phyloP scores from a whole-genome alignment of 2,888 invertebrate species.

The Perdita meconis region DNA sequence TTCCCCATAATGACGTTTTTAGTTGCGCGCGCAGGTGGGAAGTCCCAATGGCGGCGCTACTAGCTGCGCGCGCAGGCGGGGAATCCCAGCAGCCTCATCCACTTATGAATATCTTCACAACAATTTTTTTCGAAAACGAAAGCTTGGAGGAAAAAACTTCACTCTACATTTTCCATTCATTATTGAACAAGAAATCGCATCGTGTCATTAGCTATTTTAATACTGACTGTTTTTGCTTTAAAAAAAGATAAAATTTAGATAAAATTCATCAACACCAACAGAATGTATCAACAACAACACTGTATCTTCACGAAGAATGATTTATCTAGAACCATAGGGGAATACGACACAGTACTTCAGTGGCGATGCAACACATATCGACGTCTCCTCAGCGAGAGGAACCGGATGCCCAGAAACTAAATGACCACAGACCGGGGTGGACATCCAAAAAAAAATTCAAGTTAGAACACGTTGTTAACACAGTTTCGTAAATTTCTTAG shows the following conservation, averaged over 20 bases:
- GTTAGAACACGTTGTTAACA: conserved; percentile 62
- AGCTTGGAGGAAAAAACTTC: background rate
- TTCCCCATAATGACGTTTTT: too few relatives aligned
- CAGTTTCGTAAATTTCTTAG: conserved; percentile 27
- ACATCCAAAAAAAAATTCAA: conserved; percentile 54
- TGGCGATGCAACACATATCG: conserved; percentile 78
- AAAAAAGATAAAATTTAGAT: too few relatives aligned
- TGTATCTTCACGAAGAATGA: conserved; percentile 33
- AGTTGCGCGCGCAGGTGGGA: too few relatives aligned
- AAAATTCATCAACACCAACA: too few relatives aligned
- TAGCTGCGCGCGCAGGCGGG: conserved; percentile 1
- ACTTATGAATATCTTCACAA: background rate
- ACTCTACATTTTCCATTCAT: background rate
- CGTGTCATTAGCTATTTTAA: background rate
- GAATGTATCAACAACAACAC: conserved; percentile 7
- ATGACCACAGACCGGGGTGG: conserved; percentile 65
- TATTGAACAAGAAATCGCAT: background rate
- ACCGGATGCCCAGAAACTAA: conserved; percentile 41
- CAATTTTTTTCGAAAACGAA: background rate
- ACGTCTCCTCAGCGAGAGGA: conserved; percentile 51
- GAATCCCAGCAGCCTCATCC: background rate
- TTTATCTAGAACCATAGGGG: conserved; percentile 55
- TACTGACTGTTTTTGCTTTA: too few relatives aligned
- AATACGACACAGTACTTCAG: conserved; percentile 81
- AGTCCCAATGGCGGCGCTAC: too few relatives aligned